Evolutionary conservation across 2,797 vertebrate genomes (phyloP).

Genomic region (Diglossa cyanea): DNA sequence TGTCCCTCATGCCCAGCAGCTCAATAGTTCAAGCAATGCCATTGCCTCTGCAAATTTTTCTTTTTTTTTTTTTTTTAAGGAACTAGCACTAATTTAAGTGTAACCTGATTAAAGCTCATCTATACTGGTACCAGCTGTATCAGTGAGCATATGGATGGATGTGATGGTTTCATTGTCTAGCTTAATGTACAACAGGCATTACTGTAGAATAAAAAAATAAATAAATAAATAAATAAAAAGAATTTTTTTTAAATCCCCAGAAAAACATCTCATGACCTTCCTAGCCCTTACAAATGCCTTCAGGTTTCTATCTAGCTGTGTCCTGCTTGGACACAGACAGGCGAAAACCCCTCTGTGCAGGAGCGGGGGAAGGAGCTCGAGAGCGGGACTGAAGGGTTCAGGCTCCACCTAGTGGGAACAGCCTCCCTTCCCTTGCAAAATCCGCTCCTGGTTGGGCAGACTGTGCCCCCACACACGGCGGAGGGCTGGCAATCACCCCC

Average conservation of each 20-base stretch:
- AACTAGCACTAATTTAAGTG: neutral
- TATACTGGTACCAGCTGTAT: neutral
- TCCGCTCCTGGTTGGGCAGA: neutral
- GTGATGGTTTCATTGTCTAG: neutral
- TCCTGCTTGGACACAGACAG: neutral
- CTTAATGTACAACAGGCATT: neutral
- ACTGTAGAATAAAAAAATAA: neutral
- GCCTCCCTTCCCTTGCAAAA: neutral
- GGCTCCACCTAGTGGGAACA: constrained; percentile 72
- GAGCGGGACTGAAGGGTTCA: neutral
- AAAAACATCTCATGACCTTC: neutral
- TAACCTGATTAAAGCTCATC: neutral
- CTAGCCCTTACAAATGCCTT: neutral
- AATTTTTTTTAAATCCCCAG: neutral
- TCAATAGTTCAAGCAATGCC: neutral
- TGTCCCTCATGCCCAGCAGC: neutral
- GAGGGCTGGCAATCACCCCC: rapidly evolving
- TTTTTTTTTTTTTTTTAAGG: neutral
- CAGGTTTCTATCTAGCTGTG: neutral
- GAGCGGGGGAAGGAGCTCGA: rapidly evolving
- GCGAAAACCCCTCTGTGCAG: neutral
- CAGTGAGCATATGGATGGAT: neutral
- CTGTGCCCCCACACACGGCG: neutral
- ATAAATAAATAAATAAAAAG: neutral
- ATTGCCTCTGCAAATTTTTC: neutral